Base-by-base conservation (phyloP, 2,797 vertebrate species). In the Sebastes matsubarae region DNA sequence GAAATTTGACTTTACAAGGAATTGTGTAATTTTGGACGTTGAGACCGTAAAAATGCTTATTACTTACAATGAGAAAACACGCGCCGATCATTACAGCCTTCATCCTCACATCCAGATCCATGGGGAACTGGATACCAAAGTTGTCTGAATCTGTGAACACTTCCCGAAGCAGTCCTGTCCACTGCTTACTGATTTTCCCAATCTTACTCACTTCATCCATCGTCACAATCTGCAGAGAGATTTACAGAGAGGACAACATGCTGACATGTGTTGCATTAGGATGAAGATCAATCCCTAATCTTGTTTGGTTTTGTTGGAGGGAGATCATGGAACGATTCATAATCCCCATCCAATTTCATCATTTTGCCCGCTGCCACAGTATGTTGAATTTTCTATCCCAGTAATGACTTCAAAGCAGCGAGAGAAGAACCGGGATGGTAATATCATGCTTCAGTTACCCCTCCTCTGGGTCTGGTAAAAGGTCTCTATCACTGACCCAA, bases 101-200 rank as follows among this genome's bases (percentile, higher is more conserved):
- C 90, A 99, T 95, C 66, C 92, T 97, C 90, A 99, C 98, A 1
- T 99, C 98, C 54, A 99, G 95, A 70, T 99, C 98, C 82, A 96
- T 94, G 30, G 99, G 98, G 75, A 99, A 96, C 81, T 99, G 97
- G 82, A 99, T 97, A 1, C 98, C 98, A 3, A 99, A 99, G 94
- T 99, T 99, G 95, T 99, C 97, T 0, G 97, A 90, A 24, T 99
- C 98, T 7, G 99, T 98, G 88, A 99, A 99, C 0, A 93, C 95
- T 2, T 99, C 95, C 60, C 98, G 97, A 9, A 99, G 97, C 82
- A 99, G 97, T 30, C 99, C 98, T 0, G 97, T 96, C 99, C 99
- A 99, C 85, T 99, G 99, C 80, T 99, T 99, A 36, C 97, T 99
- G 94, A 99, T 99, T 93, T 97, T 99, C 30, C 99, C 99, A 12